Conservation (phyloP, 2,113 vertebrate genomes). For the Microtus oregoni region DNA sequence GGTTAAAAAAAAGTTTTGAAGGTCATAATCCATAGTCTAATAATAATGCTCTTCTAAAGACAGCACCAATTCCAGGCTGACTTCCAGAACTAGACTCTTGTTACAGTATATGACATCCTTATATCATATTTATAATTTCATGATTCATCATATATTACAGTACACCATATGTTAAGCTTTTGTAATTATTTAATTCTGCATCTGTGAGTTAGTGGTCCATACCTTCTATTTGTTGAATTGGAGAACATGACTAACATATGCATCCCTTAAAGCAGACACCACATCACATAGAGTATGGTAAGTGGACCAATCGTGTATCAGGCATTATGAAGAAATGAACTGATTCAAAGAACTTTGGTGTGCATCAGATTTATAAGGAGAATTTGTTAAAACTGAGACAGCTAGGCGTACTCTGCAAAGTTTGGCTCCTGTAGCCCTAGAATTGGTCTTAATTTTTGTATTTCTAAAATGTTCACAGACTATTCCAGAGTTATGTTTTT, state of each 20-base stretch:
- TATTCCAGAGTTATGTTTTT: neutral
- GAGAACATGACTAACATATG: neutral
- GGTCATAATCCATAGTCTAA: neutral
- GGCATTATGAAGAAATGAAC: neutral
- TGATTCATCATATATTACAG: neutral
- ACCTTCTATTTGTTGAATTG: conserved; percentile 41
- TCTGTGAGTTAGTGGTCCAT: neutral
- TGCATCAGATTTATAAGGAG: neutral
- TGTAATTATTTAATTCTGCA: conserved; percentile 2
- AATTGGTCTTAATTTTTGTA: neutral
- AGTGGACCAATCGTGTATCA: neutral
- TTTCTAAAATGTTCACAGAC: neutral
- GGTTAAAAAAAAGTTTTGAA: neutral
- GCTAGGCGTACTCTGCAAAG: neutral
- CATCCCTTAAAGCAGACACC: neutral
- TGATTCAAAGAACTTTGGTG: neutral
- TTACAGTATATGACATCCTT: neutral
- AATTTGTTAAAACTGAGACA: neutral
- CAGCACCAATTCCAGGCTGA: neutral
- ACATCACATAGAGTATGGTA: neutral
- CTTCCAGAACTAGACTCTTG: neutral
- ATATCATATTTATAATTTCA: neutral
- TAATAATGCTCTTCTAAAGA: neutral
- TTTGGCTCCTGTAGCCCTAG: neutral
- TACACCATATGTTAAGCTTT: neutral